phyloP scores from a whole-genome alignment of 2,888 invertebrate genomes.

The Tachystola acroxantha region DNA sequence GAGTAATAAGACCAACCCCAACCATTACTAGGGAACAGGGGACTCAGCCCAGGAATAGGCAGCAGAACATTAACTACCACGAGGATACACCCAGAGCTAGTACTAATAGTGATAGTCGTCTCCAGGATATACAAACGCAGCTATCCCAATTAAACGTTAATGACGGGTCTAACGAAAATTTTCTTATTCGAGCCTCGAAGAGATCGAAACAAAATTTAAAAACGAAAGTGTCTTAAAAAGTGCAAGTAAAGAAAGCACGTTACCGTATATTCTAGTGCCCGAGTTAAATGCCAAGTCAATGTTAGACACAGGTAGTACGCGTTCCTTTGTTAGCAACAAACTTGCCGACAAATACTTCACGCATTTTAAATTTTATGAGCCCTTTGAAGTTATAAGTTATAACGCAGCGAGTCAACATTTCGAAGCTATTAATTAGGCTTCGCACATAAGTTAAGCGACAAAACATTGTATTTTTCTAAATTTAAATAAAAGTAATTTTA shows the following conservation, averaged over 20 bases:
- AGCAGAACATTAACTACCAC: neutral
- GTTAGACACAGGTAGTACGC: constrained; percentile 11
- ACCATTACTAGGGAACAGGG: too few relatives aligned
- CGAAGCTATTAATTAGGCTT: constrained; percentile 4
- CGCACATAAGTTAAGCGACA: too few relatives aligned
- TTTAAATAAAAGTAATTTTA: too few relatives aligned
- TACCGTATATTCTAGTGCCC: neutral
- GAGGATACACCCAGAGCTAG: neutral
- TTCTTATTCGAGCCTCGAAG: neutral
- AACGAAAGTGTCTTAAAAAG: too few relatives aligned
- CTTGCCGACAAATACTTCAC: constrained; percentile 8
- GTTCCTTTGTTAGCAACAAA: too few relatives aligned
- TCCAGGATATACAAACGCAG: too few relatives aligned
- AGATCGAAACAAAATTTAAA: too few relatives aligned
- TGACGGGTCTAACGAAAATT: too few relatives aligned
- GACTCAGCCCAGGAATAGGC: too few relatives aligned
- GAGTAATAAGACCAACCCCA: too few relatives aligned
- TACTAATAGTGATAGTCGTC: neutral
- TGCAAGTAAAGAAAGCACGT: too few relatives aligned
- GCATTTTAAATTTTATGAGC: constrained; percentile 3
- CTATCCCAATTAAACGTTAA: neutral
- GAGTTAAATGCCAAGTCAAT: constrained; percentile 1
- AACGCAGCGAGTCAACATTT: constrained; percentile 4
- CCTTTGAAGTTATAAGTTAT: constrained; percentile 5
- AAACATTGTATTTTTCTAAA: too few relatives aligned